These are phyloP conservation scores for Diachrysia chrysitis DNA, from an alignment of 2,888 invertebrate genomes.

Conservation along the genomic window DNA sequence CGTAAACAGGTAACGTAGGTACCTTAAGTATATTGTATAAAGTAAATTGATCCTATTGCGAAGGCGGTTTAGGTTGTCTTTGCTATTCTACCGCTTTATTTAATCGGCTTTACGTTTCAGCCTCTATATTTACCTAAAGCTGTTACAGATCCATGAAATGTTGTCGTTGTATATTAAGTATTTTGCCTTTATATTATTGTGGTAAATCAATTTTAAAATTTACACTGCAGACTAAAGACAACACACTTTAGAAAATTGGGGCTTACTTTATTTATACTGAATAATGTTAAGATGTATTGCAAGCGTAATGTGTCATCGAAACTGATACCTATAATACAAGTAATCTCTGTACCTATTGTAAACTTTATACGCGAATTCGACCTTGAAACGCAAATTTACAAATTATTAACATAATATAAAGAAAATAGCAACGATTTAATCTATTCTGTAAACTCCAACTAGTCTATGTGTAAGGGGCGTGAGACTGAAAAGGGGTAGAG, in stretches of 20 bases:
- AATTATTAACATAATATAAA: conserved; percentile 8
- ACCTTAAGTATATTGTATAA: conserved; percentile 1
- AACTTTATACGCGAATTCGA: not conserved
- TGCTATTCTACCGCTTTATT: conserved; percentile 9
- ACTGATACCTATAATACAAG: no score
- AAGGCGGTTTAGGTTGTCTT: conserved; percentile 32
- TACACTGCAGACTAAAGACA: conserved; percentile 6
- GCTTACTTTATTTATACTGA: not conserved
- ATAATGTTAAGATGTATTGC: no score
- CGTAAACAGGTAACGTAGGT: no score
- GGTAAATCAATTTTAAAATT: conserved; percentile 34
- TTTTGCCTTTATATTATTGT: conserved; percentile 12
- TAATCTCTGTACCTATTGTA: not conserved
- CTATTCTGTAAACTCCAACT: conserved; percentile 22
- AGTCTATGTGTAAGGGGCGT: conserved; percentile 18
- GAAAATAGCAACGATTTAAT: conserved; percentile 20
- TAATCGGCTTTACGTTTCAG: conserved; percentile 33
- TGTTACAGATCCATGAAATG: conserved; percentile 36
- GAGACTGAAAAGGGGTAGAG: conserved; percentile 43
- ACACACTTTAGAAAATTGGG: not conserved
- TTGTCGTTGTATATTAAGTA: conserved; percentile 29
- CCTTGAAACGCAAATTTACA: conserved; percentile 7
- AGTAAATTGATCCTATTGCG: conserved; percentile 34
- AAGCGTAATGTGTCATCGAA: no score
- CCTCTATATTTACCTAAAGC: conserved; percentile 34